Evolutionary conservation across 1,140 invertebrate species (phyloP).

Genomic region (Drosophila bocqueti): DNA sequence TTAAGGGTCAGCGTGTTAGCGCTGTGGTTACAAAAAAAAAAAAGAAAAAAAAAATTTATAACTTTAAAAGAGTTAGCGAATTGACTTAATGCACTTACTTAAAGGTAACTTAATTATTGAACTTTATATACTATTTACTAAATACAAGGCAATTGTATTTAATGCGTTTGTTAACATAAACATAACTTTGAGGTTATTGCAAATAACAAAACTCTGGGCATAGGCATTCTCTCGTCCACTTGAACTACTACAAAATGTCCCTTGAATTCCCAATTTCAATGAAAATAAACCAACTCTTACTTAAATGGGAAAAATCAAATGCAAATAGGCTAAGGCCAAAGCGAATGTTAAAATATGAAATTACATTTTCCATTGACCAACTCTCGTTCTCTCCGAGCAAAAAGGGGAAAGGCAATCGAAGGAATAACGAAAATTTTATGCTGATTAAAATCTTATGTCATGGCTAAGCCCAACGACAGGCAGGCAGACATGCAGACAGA

Average conservation of each 20-base stretch:
- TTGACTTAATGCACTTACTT: no score
- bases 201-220: not conserved
- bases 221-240: not conserved
- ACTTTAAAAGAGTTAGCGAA: no score
- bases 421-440: constrained; percentile 69
- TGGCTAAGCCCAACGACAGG: constrained; percentile 47
- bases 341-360: constrained; percentile 48
- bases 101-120: no score
- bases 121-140: not conserved
- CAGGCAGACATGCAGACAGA: constrained; percentile 15
- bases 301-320: constrained; percentile 6
- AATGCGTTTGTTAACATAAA: not conserved
- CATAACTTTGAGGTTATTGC: not conserved
- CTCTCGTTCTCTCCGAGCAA: constrained; percentile 1
- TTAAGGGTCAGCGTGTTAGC: no score
- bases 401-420: constrained; percentile 38
- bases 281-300: constrained; percentile 2
- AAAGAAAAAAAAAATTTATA: no score
- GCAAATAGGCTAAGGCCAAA: constrained; percentile 19
- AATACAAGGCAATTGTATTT: not conserved
- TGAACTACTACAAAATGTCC: no score
- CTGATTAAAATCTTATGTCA: constrained; percentile 79
- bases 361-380: constrained; percentile 46
- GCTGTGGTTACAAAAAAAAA: no score
- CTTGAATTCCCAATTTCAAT: not conserved